Evolutionary conservation across 2,888 invertebrate genomes (phyloP).

Genomic region (Peribatodes rhomboidaria): DNA sequence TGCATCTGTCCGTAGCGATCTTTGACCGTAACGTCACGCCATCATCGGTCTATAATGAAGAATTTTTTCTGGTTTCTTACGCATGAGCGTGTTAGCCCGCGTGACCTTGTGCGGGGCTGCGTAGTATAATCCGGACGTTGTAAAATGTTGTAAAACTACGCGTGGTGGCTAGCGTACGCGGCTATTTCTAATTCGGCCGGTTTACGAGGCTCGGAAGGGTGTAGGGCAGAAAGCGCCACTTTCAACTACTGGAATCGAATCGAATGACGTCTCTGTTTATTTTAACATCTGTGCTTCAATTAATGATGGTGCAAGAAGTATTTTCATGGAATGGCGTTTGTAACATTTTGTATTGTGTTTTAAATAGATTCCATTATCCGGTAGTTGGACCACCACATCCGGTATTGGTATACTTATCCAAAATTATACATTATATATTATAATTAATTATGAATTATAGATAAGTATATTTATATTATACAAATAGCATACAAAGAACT

Average conservation of each 20-base stretch:
- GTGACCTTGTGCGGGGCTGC: constrained; percentile 65
- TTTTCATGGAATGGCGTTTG: background rate
- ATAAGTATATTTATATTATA: no score
- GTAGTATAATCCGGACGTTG: constrained; percentile 53
- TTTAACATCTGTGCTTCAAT: constrained; percentile 31
- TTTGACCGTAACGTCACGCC: constrained; percentile 57
- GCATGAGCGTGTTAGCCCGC: constrained; percentile 60
- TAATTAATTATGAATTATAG: no score
- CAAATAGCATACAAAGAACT: no score
- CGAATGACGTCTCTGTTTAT: constrained; percentile 32
- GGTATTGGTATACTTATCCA: no score
- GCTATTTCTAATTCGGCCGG: constrained; percentile 51
- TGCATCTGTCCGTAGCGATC: constrained; percentile 47
- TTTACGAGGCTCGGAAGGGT: constrained; percentile 68
- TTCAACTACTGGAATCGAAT: constrained; percentile 22
- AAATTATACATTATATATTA: no score
- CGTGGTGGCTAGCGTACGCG: constrained; percentile 45
- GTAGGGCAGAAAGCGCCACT: constrained; percentile 52
- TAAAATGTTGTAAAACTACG: constrained; percentile 59
- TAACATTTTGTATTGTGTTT: background rate
- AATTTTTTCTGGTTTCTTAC: constrained; percentile 35
- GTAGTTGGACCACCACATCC: no score
- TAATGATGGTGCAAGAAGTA: constrained; percentile 5
- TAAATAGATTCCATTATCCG: no score
- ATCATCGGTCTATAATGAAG: constrained; percentile 73